Percentiles rank a stretch among this genome's conserved stretches.
phyloP scores from a whole-genome alignment of 2,113 vertebrate genomes.

The Cichladusa arquata region DNA sequence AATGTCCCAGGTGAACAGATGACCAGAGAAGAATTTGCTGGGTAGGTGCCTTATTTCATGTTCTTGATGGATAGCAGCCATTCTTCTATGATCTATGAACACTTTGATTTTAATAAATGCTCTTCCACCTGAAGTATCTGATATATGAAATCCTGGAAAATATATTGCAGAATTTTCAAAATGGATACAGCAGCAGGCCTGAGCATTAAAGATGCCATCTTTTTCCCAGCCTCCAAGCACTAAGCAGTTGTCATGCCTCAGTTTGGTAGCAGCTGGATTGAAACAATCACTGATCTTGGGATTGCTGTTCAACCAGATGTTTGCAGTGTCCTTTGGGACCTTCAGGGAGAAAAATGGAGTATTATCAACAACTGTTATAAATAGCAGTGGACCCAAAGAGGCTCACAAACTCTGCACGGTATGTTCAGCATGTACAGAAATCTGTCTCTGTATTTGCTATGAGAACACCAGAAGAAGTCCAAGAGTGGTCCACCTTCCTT shows the following conservation, averaged over 20 bases:
- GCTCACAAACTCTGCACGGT: background rate
- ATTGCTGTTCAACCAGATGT: background rate
- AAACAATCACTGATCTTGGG: background rate
- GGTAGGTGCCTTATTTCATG: background rate
- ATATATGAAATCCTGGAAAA: background rate
- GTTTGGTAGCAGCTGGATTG: background rate
- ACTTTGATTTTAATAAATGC: background rate
- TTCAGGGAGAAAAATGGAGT: background rate
- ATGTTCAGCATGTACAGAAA: background rate
- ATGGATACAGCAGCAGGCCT: background rate
- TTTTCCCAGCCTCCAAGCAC: background rate
- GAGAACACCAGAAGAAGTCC: background rate
- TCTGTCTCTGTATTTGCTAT: background rate
- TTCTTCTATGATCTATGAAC: background rate
- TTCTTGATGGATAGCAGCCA: background rate
- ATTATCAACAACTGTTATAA: background rate
- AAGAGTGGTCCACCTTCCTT: background rate
- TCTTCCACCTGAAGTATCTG: background rate
- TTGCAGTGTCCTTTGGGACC: background rate
- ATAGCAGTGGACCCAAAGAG: background rate
- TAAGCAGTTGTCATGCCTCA: background rate
- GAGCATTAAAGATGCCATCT: background rate
- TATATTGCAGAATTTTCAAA: background rate
- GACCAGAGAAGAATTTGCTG: background rate
- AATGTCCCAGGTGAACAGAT: background rate